Evolutionary conservation across 2,888 invertebrate species (phyloP), one percentile per base, ranked within the genome.

Genomic region (Vanessa cardui): DNA sequence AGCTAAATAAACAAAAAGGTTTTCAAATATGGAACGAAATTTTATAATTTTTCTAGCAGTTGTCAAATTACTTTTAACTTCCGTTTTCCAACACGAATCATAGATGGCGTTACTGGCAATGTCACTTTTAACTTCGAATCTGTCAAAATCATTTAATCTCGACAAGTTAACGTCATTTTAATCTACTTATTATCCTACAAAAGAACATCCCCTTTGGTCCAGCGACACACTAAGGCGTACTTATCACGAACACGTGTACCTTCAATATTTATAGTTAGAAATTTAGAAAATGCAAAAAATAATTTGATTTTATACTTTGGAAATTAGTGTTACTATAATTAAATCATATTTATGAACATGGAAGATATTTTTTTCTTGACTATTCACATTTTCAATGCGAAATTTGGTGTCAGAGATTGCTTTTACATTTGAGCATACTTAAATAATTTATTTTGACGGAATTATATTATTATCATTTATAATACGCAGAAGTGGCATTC

Each of bases 171-270:
- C 49, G 59, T 62, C 58, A 62, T 52, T 26, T 54, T 65, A 49
- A 54, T 39, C 21, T 59, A 47, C 47, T 26, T 54, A 18, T 45
- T 59, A 67, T 45, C 47, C 33, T 54, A 52, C 56, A 60, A 50
- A 52, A 58, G 56, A 64, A 69, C 62, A 61, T 66, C 65, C 58
- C 52, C 62, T 66, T 73, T 73, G 73, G 73, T 73, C 73, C 73
- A 59, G 65, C 68, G 45, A 70, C 66, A 66, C 66, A 12, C 65
- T 50, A 52, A 31, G 45, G 45, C 39, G 33, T 44, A 54, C 46
- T 65, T 59, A n/a, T 58, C 67, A 62, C 64, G 47, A 65, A 61
- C 66, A 61, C 65, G 56, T 56, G n/a, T 47, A 16, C 15, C n/a
- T 33, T 39, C 54, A 47, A 60, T 58, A 26, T 50, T n/a, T 33